Evolutionary conservation across 2,797 vertebrate species (phyloP).

Genomic region (Lithobates pipiens): DNA sequence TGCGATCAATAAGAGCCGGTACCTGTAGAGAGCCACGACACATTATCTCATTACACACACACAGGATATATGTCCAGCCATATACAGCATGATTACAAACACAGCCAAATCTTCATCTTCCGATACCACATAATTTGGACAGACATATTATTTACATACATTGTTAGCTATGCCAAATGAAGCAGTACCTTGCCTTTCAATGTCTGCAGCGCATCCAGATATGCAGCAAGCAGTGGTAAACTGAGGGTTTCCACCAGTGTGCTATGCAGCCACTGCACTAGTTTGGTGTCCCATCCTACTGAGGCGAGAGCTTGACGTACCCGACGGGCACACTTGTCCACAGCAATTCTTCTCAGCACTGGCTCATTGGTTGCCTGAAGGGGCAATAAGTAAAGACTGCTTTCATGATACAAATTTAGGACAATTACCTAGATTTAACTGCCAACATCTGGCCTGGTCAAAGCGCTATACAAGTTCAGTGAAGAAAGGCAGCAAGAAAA

Average conservation of each 20-base stretch:
- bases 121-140: neutral
- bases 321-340: slow-evolving; percentile 95
- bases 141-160: neutral
- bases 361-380: slow-evolving; percentile 91
- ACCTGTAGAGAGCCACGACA: slow-evolving; percentile 75
- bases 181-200: slow-evolving; percentile 93
- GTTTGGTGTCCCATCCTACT: slow-evolving; percentile 92
- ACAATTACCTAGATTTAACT: neutral
- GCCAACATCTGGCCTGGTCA: neutral
- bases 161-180: neutral
- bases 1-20: slow-evolving; percentile 92
- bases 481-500: neutral
- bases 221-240: slow-evolving; percentile 92
- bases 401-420: neutral
- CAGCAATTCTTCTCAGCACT: slow-evolving; percentile 89
- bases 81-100: neutral
- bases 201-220: slow-evolving; percentile 95
- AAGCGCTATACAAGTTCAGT: neutral
- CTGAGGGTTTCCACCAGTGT: slow-evolving; percentile 94
- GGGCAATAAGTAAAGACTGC: neutral
- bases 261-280: slow-evolving; percentile 95
- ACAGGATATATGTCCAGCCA: neutral
- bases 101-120: neutral
- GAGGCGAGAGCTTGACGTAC: slow-evolving; percentile 94
- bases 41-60: neutral